Percentiles rank a stretch among this genome's conserved stretches.
These are phyloP conservation scores for Cryptocheilus praepositus DNA, from an alignment of 2,888 invertebrate genomes.

Conservation along the genomic window DNA sequence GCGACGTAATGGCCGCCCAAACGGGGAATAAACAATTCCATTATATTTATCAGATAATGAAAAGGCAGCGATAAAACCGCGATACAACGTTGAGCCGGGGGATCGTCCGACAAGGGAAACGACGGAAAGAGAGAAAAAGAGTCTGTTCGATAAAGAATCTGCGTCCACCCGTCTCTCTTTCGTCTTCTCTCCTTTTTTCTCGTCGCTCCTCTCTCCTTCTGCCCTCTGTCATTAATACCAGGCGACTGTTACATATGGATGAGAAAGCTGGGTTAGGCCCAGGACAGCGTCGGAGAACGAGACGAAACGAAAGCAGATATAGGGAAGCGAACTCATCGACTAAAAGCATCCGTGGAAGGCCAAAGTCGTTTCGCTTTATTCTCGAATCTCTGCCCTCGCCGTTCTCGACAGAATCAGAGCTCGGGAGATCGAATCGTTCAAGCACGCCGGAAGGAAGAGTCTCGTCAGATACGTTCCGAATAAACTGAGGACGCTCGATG, in stretches of 20 bases:
- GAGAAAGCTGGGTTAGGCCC: constrained; percentile 68
- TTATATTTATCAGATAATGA: constrained; percentile 72
- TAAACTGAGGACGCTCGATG: no score
- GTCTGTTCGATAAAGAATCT: constrained; percentile 21
- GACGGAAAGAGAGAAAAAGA: constrained; percentile 29
- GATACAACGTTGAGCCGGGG: no score
- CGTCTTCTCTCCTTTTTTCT: background rate
- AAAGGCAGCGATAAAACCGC: constrained; percentile 66
- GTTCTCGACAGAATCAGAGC: constrained; percentile 20
- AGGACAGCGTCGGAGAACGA: constrained; percentile 50
- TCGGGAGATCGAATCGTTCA: constrained; percentile 2
- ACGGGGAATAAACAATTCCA: constrained; percentile 66
- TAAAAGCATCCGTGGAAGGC: constrained; percentile 73
- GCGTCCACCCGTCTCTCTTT: constrained; percentile 46
- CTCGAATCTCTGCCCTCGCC: constrained; percentile 49
- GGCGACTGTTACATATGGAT: constrained; percentile 75
- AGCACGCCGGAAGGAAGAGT: no score
- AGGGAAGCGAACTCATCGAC: constrained; percentile 73
- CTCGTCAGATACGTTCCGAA: no score
- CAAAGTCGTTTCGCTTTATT: constrained; percentile 66
- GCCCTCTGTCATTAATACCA: constrained; percentile 73
- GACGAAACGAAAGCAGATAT: constrained; percentile 65
- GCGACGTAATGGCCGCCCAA: constrained; percentile 40
- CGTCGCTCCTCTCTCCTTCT: constrained; percentile 43
- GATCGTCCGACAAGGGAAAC: constrained; percentile 44